phyloP scores from a whole-genome alignment of 2,888 invertebrate genomes.

The Idaea aversata region DNA sequence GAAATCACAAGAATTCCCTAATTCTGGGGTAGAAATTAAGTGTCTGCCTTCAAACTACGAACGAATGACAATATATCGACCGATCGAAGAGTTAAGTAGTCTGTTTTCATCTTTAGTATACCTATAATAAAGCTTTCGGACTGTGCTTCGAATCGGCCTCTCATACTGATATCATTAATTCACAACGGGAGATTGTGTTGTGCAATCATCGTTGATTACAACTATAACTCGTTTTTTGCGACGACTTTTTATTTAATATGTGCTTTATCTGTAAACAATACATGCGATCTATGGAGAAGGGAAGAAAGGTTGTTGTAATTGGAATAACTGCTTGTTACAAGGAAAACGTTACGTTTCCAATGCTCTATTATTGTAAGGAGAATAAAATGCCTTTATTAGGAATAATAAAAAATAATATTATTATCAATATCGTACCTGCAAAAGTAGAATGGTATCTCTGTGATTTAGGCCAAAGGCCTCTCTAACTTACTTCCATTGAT shows the following conservation, averaged over 20 bases:
- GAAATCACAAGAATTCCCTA: too few relatives aligned
- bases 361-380: background rate
- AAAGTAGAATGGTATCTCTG: too few relatives aligned
- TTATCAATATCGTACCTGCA: too few relatives aligned
- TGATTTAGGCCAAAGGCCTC: too few relatives aligned
- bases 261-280: background rate
- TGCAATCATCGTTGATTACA: constrained; percentile 44
- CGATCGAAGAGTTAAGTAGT: background rate
- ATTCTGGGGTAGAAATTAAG: too few relatives aligned
- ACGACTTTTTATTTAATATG: background rate
- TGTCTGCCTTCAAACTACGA: too few relatives aligned
- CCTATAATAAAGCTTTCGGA: constrained; percentile 15
- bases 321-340: background rate
- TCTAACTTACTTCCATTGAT: too few relatives aligned
- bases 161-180: constrained; percentile 47
- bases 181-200: constrained; percentile 42
- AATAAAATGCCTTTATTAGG: background rate
- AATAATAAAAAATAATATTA: too few relatives aligned
- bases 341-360: background rate
- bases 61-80: background rate
- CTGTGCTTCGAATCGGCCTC: constrained; percentile 29
- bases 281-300: background rate
- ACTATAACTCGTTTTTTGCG: constrained; percentile 20
- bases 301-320: background rate
- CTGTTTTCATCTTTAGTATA: background rate